A percentile compares a stretch with the other conserved stretches of the same genome.
phyloP scores from a whole-genome alignment of 2,113 vertebrate genomes.

The Fregetta grallaria region DNA sequence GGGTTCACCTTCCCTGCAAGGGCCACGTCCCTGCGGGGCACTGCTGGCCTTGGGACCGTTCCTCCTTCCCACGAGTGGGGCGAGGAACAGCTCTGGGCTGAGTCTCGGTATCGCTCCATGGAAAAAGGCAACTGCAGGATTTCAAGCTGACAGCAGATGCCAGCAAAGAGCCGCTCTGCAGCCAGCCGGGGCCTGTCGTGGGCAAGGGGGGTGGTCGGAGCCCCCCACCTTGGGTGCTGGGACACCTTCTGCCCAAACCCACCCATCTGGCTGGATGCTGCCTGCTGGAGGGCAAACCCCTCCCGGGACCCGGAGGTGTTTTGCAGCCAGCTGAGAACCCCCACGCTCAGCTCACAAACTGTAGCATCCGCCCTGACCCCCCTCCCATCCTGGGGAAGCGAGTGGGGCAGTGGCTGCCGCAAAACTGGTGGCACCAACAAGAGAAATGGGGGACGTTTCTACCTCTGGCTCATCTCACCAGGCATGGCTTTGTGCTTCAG shows the following conservation, averaged over 20 bases:
- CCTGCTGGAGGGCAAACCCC: not conserved
- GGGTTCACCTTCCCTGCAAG: not conserved
- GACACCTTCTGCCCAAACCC: not conserved
- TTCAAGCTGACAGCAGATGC: constrained; percentile 35
- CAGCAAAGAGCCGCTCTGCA: constrained; percentile 49
- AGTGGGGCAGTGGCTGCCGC: not conserved
- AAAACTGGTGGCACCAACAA: accelerated
- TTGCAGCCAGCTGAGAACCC: not conserved
- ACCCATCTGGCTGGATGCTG: not conserved
- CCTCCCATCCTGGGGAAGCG: accelerated
- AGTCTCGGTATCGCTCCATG: accelerated
- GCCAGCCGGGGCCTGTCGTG: not conserved
- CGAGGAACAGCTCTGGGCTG: not conserved
- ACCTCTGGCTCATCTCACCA: not conserved
- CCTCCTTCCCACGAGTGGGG: not conserved
- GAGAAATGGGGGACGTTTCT: not conserved
- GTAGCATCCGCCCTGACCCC: not conserved
- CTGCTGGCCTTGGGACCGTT: not conserved
- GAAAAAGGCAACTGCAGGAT: not conserved
- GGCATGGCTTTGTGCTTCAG: not conserved
- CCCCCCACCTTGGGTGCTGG: not conserved
- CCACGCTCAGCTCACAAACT: not conserved
- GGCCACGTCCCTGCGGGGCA: not conserved
- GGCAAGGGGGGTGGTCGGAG: not conserved
- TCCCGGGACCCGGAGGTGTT: not conserved